Evolutionary conservation across 2,797 vertebrate genomes (phyloP).

Genomic region (Rhinichthys osculus): DNA sequence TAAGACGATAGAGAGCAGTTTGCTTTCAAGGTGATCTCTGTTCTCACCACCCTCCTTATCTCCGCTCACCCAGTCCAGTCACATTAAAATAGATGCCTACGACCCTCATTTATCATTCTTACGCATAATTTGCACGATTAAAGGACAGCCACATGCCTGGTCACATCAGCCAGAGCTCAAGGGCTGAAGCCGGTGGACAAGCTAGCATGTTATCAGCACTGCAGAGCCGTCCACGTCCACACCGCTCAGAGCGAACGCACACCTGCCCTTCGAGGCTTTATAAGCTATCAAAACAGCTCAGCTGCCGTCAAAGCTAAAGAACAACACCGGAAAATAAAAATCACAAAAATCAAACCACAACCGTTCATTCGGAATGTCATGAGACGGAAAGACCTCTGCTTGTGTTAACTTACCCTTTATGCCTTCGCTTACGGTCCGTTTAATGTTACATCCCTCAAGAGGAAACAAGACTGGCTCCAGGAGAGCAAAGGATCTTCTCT

Average conservation of each 20-base stretch:
- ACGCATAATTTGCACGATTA: slow-evolving; percentile 34
- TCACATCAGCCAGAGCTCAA: slow-evolving; percentile 10
- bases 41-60: slow-evolving; percentile 65
- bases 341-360: slow-evolving; percentile 66
- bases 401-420: slow-evolving; percentile 55
- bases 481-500: neutral
- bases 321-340: slow-evolving; percentile 62
- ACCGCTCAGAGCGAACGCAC: slow-evolving; percentile 36
- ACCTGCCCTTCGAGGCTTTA: slow-evolving; percentile 43
- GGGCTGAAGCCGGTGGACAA: neutral
- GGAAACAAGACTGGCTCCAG: slow-evolving; percentile 28
- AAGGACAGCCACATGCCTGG: slow-evolving; percentile 33
- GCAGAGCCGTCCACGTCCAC: slow-evolving; percentile 42
- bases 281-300: slow-evolving; percentile 52
- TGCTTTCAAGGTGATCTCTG: slow-evolving; percentile 74
- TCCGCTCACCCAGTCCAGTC: slow-evolving; percentile 49
- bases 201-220: slow-evolving; percentile 11
- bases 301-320: slow-evolving; percentile 55
- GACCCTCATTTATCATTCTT: slow-evolving; percentile 14
- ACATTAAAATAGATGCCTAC: slow-evolving; percentile 71
- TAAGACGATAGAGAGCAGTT: slow-evolving; percentile 61
- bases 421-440: slow-evolving; percentile 29
- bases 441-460: slow-evolving; percentile 41
- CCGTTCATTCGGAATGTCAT: slow-evolving; percentile 5
- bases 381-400: slow-evolving; percentile 14